phyloP scores from a whole-genome alignment of 2,888 invertebrate genomes.

The Helleia helle region DNA sequence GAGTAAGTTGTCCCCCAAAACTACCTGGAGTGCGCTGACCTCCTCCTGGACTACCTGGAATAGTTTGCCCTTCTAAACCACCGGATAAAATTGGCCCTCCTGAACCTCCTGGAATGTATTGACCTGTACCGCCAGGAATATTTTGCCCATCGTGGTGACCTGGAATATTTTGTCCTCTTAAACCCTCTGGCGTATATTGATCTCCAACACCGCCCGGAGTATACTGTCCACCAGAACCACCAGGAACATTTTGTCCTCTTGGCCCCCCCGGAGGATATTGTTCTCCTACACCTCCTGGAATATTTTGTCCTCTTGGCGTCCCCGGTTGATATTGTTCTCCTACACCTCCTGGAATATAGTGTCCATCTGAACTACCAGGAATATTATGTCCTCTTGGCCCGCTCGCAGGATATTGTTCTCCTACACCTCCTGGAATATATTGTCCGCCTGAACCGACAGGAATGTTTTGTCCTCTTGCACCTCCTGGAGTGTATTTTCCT shows the following conservation, averaged over 20 bases:
- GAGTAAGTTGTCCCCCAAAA: conserved; percentile 1
- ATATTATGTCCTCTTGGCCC: conserved; percentile 13
- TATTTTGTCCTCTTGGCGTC: conserved; percentile 9
- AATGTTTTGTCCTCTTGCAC: conserved; percentile 13
- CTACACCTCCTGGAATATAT: conserved; percentile 6
- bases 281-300: conserved; percentile 10
- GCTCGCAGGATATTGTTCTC: conserved; percentile 9
- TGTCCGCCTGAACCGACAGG: conserved; percentile 12
- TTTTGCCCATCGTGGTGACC: conserved; percentile 14
- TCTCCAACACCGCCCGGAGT: conserved; percentile 9
- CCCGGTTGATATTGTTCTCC: conserved; percentile 13
- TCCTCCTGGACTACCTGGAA: conserved; percentile 7
- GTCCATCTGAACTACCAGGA: conserved; percentile 13
- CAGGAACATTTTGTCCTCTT: conserved; percentile 8
- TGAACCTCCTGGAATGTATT: conserved; percentile 4
- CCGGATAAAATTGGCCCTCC: conserved; percentile 11
- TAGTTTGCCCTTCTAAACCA: neutral
- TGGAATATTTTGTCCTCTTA: conserved; percentile 10
- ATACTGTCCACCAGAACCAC: conserved; percentile 15
- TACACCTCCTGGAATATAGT: conserved; percentile 1
- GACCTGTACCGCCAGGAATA: conserved; percentile 12
- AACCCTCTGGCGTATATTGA: conserved; percentile 11
- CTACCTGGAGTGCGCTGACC: conserved; percentile 5
- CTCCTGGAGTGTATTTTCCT: conserved; percentile 7
- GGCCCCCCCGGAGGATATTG: conserved; percentile 15